Evolutionary conservation across 2,113 vertebrate species (phyloP), one percentile per base, ranked within the genome.

Genomic region (Enhydra lutris): DNA sequence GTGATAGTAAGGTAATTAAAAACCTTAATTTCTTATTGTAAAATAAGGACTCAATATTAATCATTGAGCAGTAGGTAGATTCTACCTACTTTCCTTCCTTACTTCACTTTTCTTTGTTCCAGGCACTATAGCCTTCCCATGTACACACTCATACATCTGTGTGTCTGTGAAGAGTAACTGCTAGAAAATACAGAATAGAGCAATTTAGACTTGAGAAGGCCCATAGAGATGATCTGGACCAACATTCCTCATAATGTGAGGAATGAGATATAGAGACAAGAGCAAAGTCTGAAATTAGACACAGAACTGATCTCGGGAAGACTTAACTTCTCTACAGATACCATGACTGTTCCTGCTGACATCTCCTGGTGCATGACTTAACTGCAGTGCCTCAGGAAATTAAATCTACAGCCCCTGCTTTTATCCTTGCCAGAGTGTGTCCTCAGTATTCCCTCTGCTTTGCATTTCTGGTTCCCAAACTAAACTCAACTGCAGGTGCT

Each of bases 401-500:
- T 69, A 45, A 12, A 83, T 95, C 81, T 36, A 20, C 3, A 94
- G 36, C 1, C 55, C 50, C 80, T 94, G 80, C 57, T 92, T 94
- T 96, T 61, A 65, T 52, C 47, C 39, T 92, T 47, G 29, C 29
- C 71, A 26, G 42, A 80, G 65, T 87, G 26, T 94, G 87, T 90
- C 55, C 42, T 39, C 80, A 94, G 36, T 91, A 88, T 88, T 89
- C 52, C 63, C 61, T 86, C 57, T 80, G 52, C 80, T 90, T 71
- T 88, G 36, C 42, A 57, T 71, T 8, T 79, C 63, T 96, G 78
- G 15, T 24, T 85, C 71, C 14, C 73, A 81, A 90, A 73, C 15
- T 34, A 39, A 95, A 59, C 86, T 91, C 73, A 23, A 39, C 1
- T 13, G 24, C 87, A 97, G 63, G 79, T 96, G 90, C 89, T 96